Base-by-base conservation (phyloP, 2,797 vertebrate species). In the Fringilla coelebs region DNA sequence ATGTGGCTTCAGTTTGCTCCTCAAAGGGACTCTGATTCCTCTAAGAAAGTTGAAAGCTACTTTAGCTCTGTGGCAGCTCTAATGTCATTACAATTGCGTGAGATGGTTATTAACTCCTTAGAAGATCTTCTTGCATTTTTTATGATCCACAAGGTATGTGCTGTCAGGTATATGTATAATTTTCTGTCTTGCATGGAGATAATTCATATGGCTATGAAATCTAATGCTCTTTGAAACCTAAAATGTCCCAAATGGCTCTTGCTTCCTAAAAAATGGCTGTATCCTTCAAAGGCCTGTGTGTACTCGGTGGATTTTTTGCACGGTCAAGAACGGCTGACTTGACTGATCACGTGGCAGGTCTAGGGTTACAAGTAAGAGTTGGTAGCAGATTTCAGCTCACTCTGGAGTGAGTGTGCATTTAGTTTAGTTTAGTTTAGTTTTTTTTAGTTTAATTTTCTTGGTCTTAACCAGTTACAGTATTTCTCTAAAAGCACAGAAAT, bases 21-120 rank as follows among this genome's bases (percentile, higher is more conserved):
- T 31, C 67, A 97, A 74, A 98, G 78, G 6, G 93, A 98, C 51
- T 52, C 83, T 1, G 97, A 96, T 73, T 97, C 97, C 48, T 97
- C 98, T 20, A 82, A 88, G 34, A 91, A 11, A 52, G 95, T 98
- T 58, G 97, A 98, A 73, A 98, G 98, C 89, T 98, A 99, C 96
- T 99, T 99, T 96, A 96, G 71, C 93, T 98, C 98, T 0, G 98
- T 98, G 60, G 98, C 98, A 26, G 93, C 98, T 40, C 98, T 99
- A 31, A 99, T 99, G 99, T 99, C 99, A 0, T 91, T 98, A 54
- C 99, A 99, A 61, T 98, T 99, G 62, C 98, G 99, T 70, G 98
- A 98, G 78, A 93, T 99, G 90, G 99, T 99, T 65, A 84, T 97
- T 54, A 97, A 98, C 34, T 99, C 99, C 20, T 96, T 99, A 19